Evolutionary conservation across 2,797 vertebrate species (phyloP).

Genomic region (Sphenopsis melanotis): DNA sequence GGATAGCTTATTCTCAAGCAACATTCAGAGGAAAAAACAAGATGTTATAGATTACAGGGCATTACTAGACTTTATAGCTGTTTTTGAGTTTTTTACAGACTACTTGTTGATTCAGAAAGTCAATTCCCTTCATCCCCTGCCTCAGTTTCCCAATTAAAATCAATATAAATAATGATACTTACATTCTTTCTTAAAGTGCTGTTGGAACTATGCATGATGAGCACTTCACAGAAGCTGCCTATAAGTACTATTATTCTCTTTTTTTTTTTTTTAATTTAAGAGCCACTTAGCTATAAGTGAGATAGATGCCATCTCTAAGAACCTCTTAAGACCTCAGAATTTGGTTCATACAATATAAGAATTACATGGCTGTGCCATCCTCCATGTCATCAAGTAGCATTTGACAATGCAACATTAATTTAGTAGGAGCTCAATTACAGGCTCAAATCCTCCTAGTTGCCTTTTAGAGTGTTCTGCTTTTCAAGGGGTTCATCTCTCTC

Average conservation of each 20-base stretch:
- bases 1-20: neutral
- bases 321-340: conserved; percentile 23
- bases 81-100: neutral
- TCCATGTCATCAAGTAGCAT: neutral
- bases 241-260: neutral
- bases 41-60: neutral
- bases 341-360: neutral
- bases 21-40: neutral
- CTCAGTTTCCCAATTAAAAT: neutral
- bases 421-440: neutral
- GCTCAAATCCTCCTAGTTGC: neutral
- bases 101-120: neutral
- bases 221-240: neutral
- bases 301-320: neutral
- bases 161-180: neutral
- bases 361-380: neutral
- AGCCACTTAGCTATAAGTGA: conserved; percentile 6
- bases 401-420: conserved; percentile 42
- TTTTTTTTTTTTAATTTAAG: neutral
- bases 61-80: neutral
- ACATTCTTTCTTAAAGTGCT: neutral
- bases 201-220: neutral
- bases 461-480: conserved; percentile 17
- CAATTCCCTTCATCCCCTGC: neutral
- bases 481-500: neutral